Evolutionary conservation across 2,888 invertebrate genomes (phyloP).

Genomic region (Athalia rosae): DNA sequence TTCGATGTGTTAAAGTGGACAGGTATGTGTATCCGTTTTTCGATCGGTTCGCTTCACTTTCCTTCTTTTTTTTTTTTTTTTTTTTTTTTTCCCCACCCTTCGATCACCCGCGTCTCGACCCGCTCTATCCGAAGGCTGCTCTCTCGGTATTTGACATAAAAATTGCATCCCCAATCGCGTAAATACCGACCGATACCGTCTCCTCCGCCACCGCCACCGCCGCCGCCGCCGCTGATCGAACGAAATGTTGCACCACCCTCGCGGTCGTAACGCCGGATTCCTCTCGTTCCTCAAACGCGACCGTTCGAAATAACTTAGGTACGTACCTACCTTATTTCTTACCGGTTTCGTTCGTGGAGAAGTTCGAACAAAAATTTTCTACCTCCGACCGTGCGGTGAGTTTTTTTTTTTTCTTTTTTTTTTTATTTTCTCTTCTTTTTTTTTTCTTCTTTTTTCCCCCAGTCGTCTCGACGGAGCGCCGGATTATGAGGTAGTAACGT

Average conservation of each 20-base stretch:
- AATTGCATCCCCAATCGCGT: constrained; percentile 64
- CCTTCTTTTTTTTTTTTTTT: no score
- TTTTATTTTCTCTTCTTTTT: not conserved
- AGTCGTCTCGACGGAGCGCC: no score
- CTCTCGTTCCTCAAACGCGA: no score
- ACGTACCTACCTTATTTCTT: no score
- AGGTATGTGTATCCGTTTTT: constrained; percentile 7
- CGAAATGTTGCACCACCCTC: no score
- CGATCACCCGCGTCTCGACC: not conserved
- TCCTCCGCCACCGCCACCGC: no score
- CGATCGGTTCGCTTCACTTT: constrained; percentile 39
- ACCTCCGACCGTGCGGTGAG: no score
- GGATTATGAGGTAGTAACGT: no score
- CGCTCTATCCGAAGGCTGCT: not conserved
- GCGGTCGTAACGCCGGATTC: no score
- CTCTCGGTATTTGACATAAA: constrained; percentile 58
- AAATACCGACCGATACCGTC: constrained; percentile 21
- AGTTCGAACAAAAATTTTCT: no score
- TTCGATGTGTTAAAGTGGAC: constrained; percentile 10
- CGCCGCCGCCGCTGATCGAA: not conserved
- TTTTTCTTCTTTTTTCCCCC: not conserved
- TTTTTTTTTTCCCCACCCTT: no score
- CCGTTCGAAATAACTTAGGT: not conserved
- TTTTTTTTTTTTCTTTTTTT: constrained; percentile 8
- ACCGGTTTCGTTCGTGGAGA: no score